Percentiles rank a stretch among this genome's conserved stretches.
These are phyloP conservation scores for Nudaria mundana DNA, from an alignment of 2,888 invertebrate species.

Conservation along the genomic window DNA sequence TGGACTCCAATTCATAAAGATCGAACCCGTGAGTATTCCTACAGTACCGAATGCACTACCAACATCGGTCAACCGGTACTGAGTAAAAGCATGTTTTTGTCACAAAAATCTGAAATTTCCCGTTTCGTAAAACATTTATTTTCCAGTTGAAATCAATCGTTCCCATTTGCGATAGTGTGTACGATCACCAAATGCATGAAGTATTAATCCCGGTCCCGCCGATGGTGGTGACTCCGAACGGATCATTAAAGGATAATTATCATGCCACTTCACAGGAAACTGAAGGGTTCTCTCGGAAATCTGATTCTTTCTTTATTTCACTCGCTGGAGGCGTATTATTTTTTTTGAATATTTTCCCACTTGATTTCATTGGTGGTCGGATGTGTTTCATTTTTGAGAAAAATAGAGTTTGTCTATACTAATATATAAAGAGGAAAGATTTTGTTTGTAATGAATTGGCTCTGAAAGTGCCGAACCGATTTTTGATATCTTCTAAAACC, in stretches of 20 bases:
- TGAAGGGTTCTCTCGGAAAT: conserved; percentile 70
- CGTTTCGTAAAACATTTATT: too few species aligned
- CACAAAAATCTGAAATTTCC: too few species aligned
- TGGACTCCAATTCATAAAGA: too few species aligned
- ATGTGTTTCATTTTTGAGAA: conserved; percentile 3
- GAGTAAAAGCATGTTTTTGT: too few species aligned
- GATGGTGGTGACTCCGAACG: conserved; percentile 67
- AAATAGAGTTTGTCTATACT: conserved; percentile 2
- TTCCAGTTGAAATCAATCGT: too few species aligned
- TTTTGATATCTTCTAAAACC: too few species aligned
- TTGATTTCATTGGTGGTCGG: conserved; percentile 4
- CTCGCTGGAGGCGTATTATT: conserved; percentile 45
- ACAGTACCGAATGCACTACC: too few species aligned
- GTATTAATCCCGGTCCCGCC: conserved; percentile 64
- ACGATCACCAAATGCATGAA: conserved; percentile 62
- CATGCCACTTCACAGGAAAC: conserved; percentile 68
- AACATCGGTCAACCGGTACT: too few species aligned
- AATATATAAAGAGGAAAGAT: too few species aligned
- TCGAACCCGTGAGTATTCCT: too few species aligned
- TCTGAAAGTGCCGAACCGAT: too few species aligned
- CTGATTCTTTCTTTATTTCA: conserved; percentile 64
- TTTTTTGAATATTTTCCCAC: conserved; percentile 17
- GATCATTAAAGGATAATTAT: conserved; percentile 77
- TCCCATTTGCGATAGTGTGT: conserved; percentile 35
- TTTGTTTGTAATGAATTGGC: too few species aligned